phyloP scores from a whole-genome alignment of 2,888 invertebrate genomes.

The Eupithecia abbreviata region DNA sequence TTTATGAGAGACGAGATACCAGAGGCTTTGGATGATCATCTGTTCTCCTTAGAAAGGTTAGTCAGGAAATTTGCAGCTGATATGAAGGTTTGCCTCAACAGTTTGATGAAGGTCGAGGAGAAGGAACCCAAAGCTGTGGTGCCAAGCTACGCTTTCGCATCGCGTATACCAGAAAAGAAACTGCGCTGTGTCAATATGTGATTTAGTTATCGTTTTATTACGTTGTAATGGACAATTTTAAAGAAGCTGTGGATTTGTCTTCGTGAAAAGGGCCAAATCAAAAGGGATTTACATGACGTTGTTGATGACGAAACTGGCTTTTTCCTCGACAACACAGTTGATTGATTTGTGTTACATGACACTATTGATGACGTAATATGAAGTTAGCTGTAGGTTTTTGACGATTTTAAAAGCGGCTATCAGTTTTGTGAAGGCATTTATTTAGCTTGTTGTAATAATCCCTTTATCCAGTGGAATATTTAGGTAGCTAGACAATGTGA shows the following conservation, averaged over 20 bases:
- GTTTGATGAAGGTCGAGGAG: constrained; percentile 74
- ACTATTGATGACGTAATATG: background rate
- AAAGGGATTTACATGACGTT: background rate
- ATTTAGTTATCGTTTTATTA: constrained; percentile 51
- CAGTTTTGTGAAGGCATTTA: constrained; percentile 18
- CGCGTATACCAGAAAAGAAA: constrained; percentile 88
- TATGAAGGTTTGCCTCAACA: constrained; percentile 83
- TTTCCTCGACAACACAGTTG: background rate
- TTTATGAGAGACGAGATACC: constrained; percentile 92
- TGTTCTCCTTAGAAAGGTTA: constrained; percentile 89
- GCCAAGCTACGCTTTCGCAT: constrained; percentile 86
- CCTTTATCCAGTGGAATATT: constrained; percentile 13
- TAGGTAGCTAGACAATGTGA: constrained; percentile 7
- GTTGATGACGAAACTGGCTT: background rate
- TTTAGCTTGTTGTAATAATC: constrained; percentile 1
- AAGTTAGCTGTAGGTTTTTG: constrained; percentile 10
- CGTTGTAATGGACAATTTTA: background rate
- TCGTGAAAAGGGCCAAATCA: constrained; percentile 5
- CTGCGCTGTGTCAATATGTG: constrained; percentile 91
- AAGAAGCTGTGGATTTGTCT: background rate
- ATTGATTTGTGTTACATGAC: background rate
- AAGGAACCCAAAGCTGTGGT: constrained; percentile 71
- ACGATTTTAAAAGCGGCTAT: background rate
- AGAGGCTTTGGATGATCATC: constrained; percentile 89
- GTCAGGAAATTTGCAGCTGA: constrained; percentile 81